Evolutionary conservation across 2,113 vertebrate genomes (phyloP), one percentile per base, ranked within the genome.

Genomic region (Mystacornis crossleyi): DNA sequence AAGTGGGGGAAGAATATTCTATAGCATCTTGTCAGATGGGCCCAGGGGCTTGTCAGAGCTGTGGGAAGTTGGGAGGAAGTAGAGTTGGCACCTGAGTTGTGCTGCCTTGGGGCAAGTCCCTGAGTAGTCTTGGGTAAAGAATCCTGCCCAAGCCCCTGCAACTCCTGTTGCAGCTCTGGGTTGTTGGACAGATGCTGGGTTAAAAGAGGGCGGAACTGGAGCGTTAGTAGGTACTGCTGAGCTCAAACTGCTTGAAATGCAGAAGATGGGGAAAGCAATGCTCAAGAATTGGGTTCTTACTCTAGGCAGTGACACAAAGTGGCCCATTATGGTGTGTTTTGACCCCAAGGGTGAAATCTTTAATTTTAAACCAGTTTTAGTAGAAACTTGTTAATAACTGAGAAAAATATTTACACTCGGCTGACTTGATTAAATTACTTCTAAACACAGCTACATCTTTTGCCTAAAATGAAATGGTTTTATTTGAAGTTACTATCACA

Each of bases 131-230:
- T 69, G 58, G 24, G 5, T 29, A 12, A 33, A 51, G 62, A 34
- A 48, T 65, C 31, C 31, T 48, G 36, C 36, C 31, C 18, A 13
- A n/a, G 25, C 47, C 55, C 14, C 25, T 65, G 67, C 16, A 19
- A 23, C 53, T 51, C 6, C 1, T 5, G 1, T 3, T 18, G n/a
- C 34, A 38, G 26, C 42, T 48, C 42, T 1, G 9, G 31, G 20
- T 12, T 1, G 0, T 31, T 80, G 90, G n/a, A 6, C 9, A 9
- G 34, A 3, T 33, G 29, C 18, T 53, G 66, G 25, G 24, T 11
- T 65, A 6, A 19, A 64, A 67, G 34, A 34, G 25, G 29, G 65
- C 54, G 43, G 55, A 61, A 17, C 4, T 0, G 4, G 40, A 65
- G 50, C 14, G 1, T 54, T 61, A 9, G 21, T 9, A 28, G 67